Conservation (phyloP, 2,797 vertebrate species). For the Podarcis siculus region DNA sequence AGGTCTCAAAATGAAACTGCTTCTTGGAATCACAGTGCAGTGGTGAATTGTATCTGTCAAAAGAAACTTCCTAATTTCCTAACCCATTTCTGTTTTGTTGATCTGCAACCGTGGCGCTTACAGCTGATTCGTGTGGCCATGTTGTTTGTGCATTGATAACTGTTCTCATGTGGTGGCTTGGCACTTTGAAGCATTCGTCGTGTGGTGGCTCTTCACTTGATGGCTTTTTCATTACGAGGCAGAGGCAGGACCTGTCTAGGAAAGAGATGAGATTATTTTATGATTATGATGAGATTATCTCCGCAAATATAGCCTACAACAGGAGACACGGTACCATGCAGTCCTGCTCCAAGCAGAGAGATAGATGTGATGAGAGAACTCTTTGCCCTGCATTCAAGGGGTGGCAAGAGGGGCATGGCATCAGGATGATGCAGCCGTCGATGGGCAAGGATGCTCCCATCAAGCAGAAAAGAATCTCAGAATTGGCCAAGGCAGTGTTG, state of each 20-base stretch:
- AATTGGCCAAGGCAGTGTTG: neutral
- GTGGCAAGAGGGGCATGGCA: neutral
- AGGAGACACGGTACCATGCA: neutral
- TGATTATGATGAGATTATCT: neutral
- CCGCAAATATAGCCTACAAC: neutral
- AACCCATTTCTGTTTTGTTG: neutral
- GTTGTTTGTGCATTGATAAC: neutral
- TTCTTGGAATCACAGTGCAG: constrained; percentile 16
- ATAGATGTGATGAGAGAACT: neutral
- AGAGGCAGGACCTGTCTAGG: neutral
- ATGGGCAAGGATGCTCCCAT: too few species aligned
- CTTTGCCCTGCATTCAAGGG: neutral
- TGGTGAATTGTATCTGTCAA: neutral
- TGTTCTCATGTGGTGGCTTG: neutral
- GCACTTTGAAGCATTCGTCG: neutral
- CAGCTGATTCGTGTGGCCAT: neutral
- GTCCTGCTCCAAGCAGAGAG: neutral
- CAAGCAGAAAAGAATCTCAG: neutral
- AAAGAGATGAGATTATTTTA: neutral
- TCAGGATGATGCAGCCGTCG: neutral
- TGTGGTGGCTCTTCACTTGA: neutral
- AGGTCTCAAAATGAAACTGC: constrained; percentile 9
- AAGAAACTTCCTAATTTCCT: neutral
- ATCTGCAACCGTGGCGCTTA: neutral
- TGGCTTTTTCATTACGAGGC: neutral